A percentile compares a stretch with the other conserved stretches of the same genome.
These are phyloP conservation scores for Drosophila rhopaloa DNA, from an alignment of 1,140 invertebrate species.

Conservation along the genomic window DNA sequence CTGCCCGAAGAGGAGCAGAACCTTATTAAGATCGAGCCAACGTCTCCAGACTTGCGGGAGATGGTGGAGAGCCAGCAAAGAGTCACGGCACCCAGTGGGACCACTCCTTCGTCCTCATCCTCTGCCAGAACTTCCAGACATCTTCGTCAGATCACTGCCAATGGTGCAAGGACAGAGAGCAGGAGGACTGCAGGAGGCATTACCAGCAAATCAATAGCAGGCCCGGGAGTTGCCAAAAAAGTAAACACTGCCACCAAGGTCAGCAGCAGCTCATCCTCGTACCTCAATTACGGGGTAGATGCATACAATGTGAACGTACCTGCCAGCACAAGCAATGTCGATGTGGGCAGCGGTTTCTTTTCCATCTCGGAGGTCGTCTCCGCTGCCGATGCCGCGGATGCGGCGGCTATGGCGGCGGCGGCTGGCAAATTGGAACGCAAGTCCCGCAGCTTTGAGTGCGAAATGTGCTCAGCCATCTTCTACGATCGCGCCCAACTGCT, in stretches of 20 bases:
- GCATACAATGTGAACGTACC: slow-evolving; percentile 60
- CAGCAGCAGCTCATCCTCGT: slow-evolving; percentile 50
- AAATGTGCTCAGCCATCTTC: slow-evolving; percentile 92
- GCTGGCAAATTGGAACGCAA: slow-evolving; percentile 48
- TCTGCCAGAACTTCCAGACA: slow-evolving; percentile 65
- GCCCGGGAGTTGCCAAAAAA: slow-evolving; percentile 33
- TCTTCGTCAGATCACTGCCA: slow-evolving; percentile 54
- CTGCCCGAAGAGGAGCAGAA: slow-evolving; percentile 72
- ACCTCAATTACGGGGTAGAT: slow-evolving; percentile 66
- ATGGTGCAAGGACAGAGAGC: slow-evolving; percentile 23
- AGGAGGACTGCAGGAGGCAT: slow-evolving; percentile 26
- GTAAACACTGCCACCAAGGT: slow-evolving; percentile 14
- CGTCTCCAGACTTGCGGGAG: slow-evolving; percentile 71
- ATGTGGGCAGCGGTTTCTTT: slow-evolving; percentile 71
- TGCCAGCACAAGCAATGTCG: slow-evolving; percentile 49
- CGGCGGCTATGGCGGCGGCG: slow-evolving; percentile 64
- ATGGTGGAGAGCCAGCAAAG: slow-evolving; percentile 72
- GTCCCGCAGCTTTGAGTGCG: slow-evolving; percentile 87
- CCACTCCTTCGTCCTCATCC: slow-evolving; percentile 46
- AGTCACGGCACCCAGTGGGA: slow-evolving; percentile 11
- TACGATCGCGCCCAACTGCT: slow-evolving; percentile 89
- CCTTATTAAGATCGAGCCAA: slow-evolving; percentile 80
- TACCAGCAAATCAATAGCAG: slow-evolving; percentile 14
- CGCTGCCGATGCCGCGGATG: slow-evolving; percentile 69
- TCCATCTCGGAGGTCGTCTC: slow-evolving; percentile 78